Percentiles rank a stretch among this genome's conserved stretches.
Conservation (phyloP, 64 coral and sea anemone species). For the Actinia equina region DNA sequence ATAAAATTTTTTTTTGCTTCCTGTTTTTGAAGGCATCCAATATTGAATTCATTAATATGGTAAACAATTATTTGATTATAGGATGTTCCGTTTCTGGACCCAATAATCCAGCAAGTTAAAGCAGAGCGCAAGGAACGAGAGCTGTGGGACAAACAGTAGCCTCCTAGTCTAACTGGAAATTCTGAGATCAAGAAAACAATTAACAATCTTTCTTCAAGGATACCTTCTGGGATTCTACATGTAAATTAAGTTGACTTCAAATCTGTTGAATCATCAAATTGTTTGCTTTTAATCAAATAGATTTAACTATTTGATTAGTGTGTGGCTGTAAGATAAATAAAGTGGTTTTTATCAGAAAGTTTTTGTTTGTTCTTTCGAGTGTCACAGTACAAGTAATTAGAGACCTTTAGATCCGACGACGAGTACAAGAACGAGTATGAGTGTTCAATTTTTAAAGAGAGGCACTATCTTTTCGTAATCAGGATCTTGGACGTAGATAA, state of each 20-base stretch:
- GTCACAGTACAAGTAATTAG: no score
- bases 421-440: no score
- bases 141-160: conserved; percentile 76
- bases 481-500: no score
- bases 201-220: not conserved
- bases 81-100: conserved; percentile 63
- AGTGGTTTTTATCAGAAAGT: not conserved
- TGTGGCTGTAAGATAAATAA: conserved; percentile 2
- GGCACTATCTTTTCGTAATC: no score
- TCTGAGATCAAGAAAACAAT: not conserved
- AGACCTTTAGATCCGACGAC: no score
- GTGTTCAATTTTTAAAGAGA: no score
- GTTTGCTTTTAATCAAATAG: not conserved
- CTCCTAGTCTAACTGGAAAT: not conserved
- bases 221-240: not conserved
- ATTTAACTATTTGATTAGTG: not conserved
- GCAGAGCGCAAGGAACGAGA: conserved; percentile 74
- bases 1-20: no score
- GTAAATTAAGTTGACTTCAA: not conserved
- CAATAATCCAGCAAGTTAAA: conserved; percentile 57
- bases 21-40: no score
- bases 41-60: not conserved
- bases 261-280: not conserved
- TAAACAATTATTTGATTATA: not conserved
- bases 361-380: not conserved